These are phyloP conservation scores for Dione juno DNA, from an alignment of 2,888 invertebrate species.

Conservation along the genomic window DNA sequence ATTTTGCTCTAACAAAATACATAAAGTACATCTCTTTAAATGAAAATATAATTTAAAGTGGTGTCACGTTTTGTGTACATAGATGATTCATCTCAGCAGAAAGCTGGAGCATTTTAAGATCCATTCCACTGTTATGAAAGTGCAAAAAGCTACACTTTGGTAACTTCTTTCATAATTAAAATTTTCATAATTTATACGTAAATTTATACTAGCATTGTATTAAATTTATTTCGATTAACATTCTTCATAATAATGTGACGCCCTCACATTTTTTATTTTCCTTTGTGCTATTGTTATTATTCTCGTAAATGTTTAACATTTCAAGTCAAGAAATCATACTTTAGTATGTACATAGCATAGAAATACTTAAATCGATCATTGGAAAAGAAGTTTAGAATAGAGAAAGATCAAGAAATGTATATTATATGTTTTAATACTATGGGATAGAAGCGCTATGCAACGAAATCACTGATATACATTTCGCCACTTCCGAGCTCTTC, in stretches of 20 bases:
- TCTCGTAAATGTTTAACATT: too few species aligned
- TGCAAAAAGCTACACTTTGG: background rate
- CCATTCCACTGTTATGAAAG: slow-evolving; percentile 14
- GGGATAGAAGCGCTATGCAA: slow-evolving; percentile 12
- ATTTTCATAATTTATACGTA: background rate
- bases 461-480: slow-evolving; percentile 25
- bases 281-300: too few species aligned
- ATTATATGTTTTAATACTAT: background rate
- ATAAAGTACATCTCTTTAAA: slow-evolving; percentile 2
- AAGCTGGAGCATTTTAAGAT: slow-evolving; percentile 21
- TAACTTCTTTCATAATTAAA: background rate
- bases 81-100: slow-evolving; percentile 24
- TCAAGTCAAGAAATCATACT: too few species aligned
- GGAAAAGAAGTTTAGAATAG: background rate
- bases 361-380: too few species aligned
- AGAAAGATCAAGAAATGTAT: background rate
- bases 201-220: background rate
- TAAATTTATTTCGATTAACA: too few species aligned
- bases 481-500: slow-evolving; percentile 38
- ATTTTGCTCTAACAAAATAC: slow-evolving; percentile 7
- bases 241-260: too few species aligned
- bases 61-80: slow-evolving; percentile 26
- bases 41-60: slow-evolving; percentile 22
- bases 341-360: too few species aligned
- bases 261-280: too few species aligned